Evolutionary conservation across 2,113 vertebrate genomes (phyloP), one percentile per base, ranked within the genome.

Genomic region (Himantopus leucocephalus): DNA sequence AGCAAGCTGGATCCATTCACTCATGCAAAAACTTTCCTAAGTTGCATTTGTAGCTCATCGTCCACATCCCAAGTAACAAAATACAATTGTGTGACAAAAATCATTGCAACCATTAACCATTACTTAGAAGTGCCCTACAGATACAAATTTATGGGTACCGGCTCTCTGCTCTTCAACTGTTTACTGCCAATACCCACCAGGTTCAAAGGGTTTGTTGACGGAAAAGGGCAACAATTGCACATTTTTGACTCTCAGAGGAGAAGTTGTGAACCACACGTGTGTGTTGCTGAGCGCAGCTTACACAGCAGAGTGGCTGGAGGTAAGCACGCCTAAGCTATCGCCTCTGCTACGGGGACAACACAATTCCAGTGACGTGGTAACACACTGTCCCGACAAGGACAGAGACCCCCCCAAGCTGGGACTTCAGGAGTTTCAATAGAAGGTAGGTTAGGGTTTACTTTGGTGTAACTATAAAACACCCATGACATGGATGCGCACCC

Each of bases 401-500:
- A 17, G 12, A 80, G 55, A 64, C 4, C 2, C 12, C 45, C 55
- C 35, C 19, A 56, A 7, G 37, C 4, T 29, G 34, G 48, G 21
- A 12, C 35, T 63, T 29, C 21, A 53, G 34, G 4, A 30, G 26
- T 19, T 70, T 35, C 45, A 35, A 14, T 4, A 9, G 34, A 63
- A 74, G 52, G 30, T 10, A 52, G 55, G 24, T n/a, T 26, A 45
- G 41, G 41, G 10, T 35, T 84, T 20, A 20, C 24, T 18, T 10
- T 5, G 29, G 30, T 0, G 0, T 13, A 48, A 41, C 71, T 29
- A 16, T 35, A 63, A 85, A 63, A 48, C 22, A 39, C 4, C 10
- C 35, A 6, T 3, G 4, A 22, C 5, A 39, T 6, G 26, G 52
- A 14, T 17, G 34, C 1, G 0, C 21, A 22, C 14, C 23, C 35